Base-by-base conservation (phyloP, 37 sponge, comb jelly and placozoan species). In the Lycopodina hypogea region DNA sequence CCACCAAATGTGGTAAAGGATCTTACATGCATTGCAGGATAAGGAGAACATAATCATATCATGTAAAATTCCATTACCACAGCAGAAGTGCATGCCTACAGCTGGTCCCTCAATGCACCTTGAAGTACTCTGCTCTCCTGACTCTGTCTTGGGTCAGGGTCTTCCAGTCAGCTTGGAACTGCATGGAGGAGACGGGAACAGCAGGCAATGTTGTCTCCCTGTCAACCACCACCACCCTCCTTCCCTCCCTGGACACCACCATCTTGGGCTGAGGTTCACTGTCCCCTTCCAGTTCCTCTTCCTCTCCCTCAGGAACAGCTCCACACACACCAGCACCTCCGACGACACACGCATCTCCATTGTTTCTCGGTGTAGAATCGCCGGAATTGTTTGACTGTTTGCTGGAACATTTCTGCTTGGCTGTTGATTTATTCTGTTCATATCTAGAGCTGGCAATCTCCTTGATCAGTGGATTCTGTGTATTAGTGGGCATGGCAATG, bases 151-250 rank as follows among this genome's bases (percentile, higher is more conserved):
- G 57, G 38, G 75, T 64, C 68, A 91, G 30, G 21, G 69, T 51
- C 72, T 83, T 91, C 92, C 92, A 91, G 55, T 91, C 88, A 0
- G 75, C 55, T 40, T 81, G 77, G 56, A 91, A 83, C 72, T 78
- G 71, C 21, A 86, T 56, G 22, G 87, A 83, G 0, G 69, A 71
- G 7, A 69, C 50, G 0, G 92, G 84, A 8, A 87, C 88, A 0
- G 55, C 21, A 41, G 80, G 84, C 24, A 71, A 6, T 17, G 19
- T 28, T 28, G 24, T 26, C 61, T 60, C 30, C 1, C 35, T 9
- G 34, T 26, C n/a, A 28, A 6, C 60, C 28, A 28, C 60, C n/a
- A 26, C 60, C 60, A 17, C 60, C 60, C n/a, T 26, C 28, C 28
- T 59, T 6, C 28, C 28, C 4, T 12, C 28, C 18, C 18, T 18